A percentile compares a stretch with the other conserved stretches of the same genome.
phyloP scores from a whole-genome alignment of 2,888 invertebrate species.

The Caenorhabditis sinica region DNA sequence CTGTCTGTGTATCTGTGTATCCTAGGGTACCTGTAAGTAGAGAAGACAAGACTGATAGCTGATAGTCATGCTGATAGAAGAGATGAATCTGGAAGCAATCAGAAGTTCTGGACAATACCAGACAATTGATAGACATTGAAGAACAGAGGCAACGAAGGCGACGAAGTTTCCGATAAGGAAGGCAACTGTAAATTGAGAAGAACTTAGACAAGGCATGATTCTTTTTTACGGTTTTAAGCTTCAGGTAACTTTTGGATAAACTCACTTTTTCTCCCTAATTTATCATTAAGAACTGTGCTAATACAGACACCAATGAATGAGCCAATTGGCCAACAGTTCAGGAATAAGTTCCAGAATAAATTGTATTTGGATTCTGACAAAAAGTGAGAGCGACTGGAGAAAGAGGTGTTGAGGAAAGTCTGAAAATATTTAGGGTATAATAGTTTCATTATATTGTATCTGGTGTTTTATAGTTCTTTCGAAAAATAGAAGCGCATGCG shows the following conservation, averaged over 20 bases:
- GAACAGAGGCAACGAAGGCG: conserved; percentile 67
- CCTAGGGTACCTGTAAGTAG: conserved; percentile 49
- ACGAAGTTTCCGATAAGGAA: conserved; percentile 71
- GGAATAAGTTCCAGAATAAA: conserved; percentile 77
- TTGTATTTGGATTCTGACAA: conserved; percentile 69
- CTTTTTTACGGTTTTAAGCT: no score
- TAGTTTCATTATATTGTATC: no score
- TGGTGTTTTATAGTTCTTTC: no score
- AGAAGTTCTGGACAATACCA: conserved; percentile 72
- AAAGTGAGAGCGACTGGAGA: conserved; percentile 39
- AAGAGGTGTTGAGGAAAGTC: conserved; percentile 66
- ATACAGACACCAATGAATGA: conserved; percentile 78
- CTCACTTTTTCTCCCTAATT: conserved; percentile 76
- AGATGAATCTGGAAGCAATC: conserved; percentile 72
- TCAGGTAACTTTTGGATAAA: not conserved
- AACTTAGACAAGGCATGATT: no score
- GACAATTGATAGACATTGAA: conserved; percentile 70
- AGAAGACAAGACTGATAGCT: conserved; percentile 78
- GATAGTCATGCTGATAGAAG: conserved; percentile 76
- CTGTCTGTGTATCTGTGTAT: not conserved
- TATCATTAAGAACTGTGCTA: conserved; percentile 77
- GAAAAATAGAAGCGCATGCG: no score
- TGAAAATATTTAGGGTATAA: no score
- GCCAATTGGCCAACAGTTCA: conserved; percentile 79
- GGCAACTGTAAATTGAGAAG: conserved; percentile 76